A percentile compares a stretch with the other conserved stretches of the same genome.
phyloP scores from a whole-genome alignment of 2,113 vertebrate genomes.

The Sinocyclocheilus grahami region DNA sequence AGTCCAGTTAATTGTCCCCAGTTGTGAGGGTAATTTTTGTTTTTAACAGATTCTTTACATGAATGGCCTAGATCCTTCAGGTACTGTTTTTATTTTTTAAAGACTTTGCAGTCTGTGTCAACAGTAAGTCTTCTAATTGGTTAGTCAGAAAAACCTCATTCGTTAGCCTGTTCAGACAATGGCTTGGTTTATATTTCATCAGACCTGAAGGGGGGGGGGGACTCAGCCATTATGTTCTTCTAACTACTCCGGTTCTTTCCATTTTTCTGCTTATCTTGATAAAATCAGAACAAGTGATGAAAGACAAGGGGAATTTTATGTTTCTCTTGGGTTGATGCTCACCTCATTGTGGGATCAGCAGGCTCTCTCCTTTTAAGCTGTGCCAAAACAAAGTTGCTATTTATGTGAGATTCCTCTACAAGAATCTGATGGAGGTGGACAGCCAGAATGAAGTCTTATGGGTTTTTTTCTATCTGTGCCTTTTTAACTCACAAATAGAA shows the following conservation, averaged over 20 bases:
- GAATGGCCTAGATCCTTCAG: constrained; percentile 40
- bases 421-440: neutral
- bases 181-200: neutral
- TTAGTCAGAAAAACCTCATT: neutral
- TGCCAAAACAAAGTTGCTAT: constrained; percentile 13
- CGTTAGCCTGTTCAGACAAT: neutral
- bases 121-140: neutral
- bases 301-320: neutral
- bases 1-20: neutral
- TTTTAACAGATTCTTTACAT: neutral
- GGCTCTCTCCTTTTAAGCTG: neutral
- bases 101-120: constrained; percentile 34
- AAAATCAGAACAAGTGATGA: neutral
- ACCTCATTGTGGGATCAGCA: constrained; percentile 12
- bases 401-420: neutral
- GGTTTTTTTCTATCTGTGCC: neutral
- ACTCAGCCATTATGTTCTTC: neutral
- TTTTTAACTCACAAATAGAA: neutral
- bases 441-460: neutral
- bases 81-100: constrained; percentile 49
- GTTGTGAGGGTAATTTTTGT: neutral
- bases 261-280: neutral
- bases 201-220: neutral
- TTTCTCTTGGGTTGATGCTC: neutral
- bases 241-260: neutral